phyloP scores from a whole-genome alignment of 2,888 invertebrate species.

The Agrilus biguttatus region DNA sequence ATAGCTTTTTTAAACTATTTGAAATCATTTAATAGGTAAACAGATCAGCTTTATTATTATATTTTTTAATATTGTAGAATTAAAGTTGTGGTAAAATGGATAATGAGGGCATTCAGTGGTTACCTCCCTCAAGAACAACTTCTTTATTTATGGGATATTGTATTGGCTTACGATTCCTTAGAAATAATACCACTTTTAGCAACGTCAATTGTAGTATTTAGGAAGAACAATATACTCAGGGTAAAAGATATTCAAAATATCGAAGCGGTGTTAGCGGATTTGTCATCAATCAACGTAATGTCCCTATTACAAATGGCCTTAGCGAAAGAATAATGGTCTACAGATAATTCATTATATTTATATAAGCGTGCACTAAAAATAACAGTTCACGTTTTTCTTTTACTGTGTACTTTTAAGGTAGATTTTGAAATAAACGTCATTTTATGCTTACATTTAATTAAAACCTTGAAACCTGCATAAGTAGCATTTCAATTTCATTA shows the following conservation, averaged over 20 bases:
- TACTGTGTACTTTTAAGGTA: too few relatives aligned
- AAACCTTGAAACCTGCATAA: too few relatives aligned
- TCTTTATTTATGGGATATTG: conserved; percentile 81
- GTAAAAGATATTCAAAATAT: conserved; percentile 61
- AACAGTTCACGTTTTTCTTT: too few relatives aligned
- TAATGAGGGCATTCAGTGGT: conserved; percentile 92
- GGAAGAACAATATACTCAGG: conserved; percentile 71
- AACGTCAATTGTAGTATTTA: conserved; percentile 68
- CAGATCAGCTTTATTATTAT: not conserved
- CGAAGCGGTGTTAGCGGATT: conserved; percentile 75
- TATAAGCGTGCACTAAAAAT: too few relatives aligned
- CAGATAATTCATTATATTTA: too few relatives aligned
- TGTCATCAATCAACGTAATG: conserved; percentile 75
- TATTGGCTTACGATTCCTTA: conserved; percentile 82
- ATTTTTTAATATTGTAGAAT: conserved; percentile 43
- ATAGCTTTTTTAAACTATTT: too few relatives aligned
- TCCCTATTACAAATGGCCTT: conserved; percentile 70
- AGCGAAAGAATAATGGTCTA: conserved; percentile 40
- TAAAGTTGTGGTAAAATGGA: conserved; percentile 87
- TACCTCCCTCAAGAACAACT: conserved; percentile 87
- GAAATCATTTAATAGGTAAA: too few relatives aligned
- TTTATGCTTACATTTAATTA: too few relatives aligned
- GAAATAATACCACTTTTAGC: conserved; percentile 81
- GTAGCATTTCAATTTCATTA: too few relatives aligned
- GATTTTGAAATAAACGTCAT: too few relatives aligned